These are phyloP conservation scores for Penaeus indicus DNA, from an alignment of 1,140 invertebrate genomes.

Conservation along the genomic window DNA sequence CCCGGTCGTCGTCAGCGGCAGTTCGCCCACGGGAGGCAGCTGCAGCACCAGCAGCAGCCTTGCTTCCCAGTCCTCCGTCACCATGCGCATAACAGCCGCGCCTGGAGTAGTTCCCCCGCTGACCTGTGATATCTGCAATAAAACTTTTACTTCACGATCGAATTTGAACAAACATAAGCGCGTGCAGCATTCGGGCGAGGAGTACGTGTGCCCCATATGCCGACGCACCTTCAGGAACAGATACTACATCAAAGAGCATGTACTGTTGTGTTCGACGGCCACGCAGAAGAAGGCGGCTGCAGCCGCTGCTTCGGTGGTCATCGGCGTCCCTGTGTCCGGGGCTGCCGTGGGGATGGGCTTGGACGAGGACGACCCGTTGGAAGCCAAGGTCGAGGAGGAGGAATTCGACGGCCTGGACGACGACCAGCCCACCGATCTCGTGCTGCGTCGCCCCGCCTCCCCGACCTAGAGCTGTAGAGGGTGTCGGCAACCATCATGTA, in stretches of 20 bases:
- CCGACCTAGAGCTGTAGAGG: slow-evolving; percentile 16
- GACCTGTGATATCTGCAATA: slow-evolving; percentile 64
- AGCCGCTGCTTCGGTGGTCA: slow-evolving; percentile 44
- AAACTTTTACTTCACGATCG: slow-evolving; percentile 65
- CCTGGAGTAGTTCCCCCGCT: slow-evolving; percentile 36
- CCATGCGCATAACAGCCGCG: neutral
- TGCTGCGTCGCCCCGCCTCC: slow-evolving; percentile 42
- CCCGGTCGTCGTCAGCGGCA: slow-evolving; percentile 8
- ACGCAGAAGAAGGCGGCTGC: slow-evolving; percentile 56
- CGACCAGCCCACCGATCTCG: slow-evolving; percentile 50
- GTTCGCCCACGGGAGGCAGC: slow-evolving; percentile 29
- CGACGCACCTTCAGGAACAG: slow-evolving; percentile 62
- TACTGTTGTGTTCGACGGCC: slow-evolving; percentile 59
- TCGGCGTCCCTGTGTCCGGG: slow-evolving; percentile 10
- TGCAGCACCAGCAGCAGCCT: slow-evolving; percentile 5
- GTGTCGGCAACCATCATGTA: no score
- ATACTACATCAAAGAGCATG: slow-evolving; percentile 66
- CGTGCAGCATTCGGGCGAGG: slow-evolving; percentile 66
- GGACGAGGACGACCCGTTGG: neutral
- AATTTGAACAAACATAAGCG: slow-evolving; percentile 66
- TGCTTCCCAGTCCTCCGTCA: neutral
- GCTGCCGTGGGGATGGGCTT: slow-evolving; percentile 22
- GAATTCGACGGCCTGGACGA: slow-evolving; percentile 33
- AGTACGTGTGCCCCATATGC: slow-evolving; percentile 64
- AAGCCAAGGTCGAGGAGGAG: slow-evolving; percentile 12